Evolutionary conservation across 2,888 invertebrate genomes (phyloP).

Genomic region (Abscondita cerata): DNA sequence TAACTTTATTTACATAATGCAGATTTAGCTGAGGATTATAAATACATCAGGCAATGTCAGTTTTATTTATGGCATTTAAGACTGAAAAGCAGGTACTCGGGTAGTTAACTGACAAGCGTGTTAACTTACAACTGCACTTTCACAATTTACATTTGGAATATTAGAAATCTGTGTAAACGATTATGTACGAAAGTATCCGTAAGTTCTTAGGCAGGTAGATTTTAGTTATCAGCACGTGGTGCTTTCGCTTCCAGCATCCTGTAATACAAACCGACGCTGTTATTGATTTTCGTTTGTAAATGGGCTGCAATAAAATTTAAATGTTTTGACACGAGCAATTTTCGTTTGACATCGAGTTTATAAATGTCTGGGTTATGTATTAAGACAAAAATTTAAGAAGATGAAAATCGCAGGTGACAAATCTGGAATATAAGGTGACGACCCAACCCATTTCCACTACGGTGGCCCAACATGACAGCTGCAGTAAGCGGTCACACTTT

Average conservation of each 20-base stretch:
- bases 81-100: constrained; percentile 10
- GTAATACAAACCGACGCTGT: too few species aligned
- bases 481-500: constrained; percentile 13
- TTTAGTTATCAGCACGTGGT: too few species aligned
- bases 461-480: constrained; percentile 11
- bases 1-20: constrained; percentile 3
- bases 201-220: too few species aligned
- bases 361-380: constrained; percentile 2
- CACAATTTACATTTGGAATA: constrained; percentile 1
- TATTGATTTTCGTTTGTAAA: neutral
- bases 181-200: neutral
- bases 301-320: neutral
- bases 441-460: constrained; percentile 13
- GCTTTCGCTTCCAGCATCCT: too few species aligned
- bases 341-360: neutral
- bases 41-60: constrained; percentile 9
- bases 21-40: constrained; percentile 11
- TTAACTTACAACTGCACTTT: neutral
- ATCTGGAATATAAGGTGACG: constrained; percentile 10
- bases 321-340: neutral
- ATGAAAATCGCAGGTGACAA: constrained; percentile 13
- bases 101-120: constrained; percentile 6
- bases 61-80: constrained; percentile 11
- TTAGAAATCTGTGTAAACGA: constrained; percentile 1
- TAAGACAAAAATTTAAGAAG: constrained; percentile 3